Evolutionary conservation across 2,888 invertebrate species (phyloP).

Genomic region (Cantharis flavilabris): DNA sequence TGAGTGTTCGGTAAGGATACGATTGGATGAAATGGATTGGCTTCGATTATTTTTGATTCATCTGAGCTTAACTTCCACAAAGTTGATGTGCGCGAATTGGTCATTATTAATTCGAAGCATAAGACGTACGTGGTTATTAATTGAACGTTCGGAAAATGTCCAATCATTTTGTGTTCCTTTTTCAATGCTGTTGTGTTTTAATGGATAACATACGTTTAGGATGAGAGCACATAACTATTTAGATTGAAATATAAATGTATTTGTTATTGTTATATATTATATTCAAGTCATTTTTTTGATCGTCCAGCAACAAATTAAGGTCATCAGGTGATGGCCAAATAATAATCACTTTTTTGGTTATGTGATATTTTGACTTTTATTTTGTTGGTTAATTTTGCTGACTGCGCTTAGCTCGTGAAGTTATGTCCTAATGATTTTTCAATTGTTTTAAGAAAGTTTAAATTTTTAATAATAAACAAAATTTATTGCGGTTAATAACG

Average conservation of each 20-base stretch:
- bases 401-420: background rate
- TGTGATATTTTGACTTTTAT: background rate
- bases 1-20: slow-evolving; percentile 46
- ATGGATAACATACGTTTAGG: background rate
- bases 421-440: background rate
- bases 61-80: slow-evolving; percentile 82
- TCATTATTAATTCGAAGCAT: slow-evolving; percentile 71
- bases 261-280: background rate
- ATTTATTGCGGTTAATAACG: background rate
- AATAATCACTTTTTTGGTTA: background rate
- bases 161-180: background rate
- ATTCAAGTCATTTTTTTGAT: background rate
- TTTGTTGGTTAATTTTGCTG: background rate
- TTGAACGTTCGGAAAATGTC: background rate
- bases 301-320: background rate
- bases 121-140: slow-evolving; percentile 71
- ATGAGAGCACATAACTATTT: background rate
- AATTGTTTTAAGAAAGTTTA: background rate
- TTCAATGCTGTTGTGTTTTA: background rate
- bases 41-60: slow-evolving; percentile 75
- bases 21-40: slow-evolving; percentile 62
- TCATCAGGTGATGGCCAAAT: background rate
- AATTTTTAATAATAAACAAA: background rate
- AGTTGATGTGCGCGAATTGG: slow-evolving; percentile 81
- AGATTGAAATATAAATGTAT: background rate